Conservation (phyloP, 2,888 invertebrate genomes). For the Torymus auratus region DNA sequence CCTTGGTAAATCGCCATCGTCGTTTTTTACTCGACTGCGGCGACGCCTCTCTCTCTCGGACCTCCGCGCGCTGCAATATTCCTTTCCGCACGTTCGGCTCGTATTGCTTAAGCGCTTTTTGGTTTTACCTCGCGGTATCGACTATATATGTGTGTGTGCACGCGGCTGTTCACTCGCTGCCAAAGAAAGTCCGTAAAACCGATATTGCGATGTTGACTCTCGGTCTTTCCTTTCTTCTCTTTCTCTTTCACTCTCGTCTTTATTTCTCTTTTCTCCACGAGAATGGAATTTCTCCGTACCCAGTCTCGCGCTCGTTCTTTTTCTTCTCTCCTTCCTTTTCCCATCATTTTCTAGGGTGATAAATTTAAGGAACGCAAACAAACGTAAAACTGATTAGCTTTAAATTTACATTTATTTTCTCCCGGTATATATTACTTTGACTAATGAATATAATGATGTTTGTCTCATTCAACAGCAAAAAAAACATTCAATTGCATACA, state of each 20-base stretch:
- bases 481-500: no score
- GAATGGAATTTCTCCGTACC: conserved; percentile 2
- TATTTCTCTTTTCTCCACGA: conserved; percentile 4
- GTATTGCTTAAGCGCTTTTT: conserved; percentile 69
- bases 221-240: neutral
- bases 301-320: no score
- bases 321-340: no score
- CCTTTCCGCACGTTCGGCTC: conserved; percentile 67
- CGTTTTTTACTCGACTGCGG: conserved; percentile 8
- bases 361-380: no score
- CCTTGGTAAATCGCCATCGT: conserved; percentile 24
- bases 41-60: neutral
- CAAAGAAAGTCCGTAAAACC: conserved; percentile 41
- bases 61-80: conserved; percentile 55
- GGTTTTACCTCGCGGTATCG: conserved; percentile 66
- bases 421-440: no score
- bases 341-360: neutral
- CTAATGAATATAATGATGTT: no score
- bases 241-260: neutral
- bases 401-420: no score
- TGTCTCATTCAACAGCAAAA: no score
- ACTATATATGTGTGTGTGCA: neutral
- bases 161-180: neutral
- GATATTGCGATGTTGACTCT: conserved; percentile 49
- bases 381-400: no score